Evolutionary conservation across 2,797 vertebrate species (phyloP).

Genomic region (Ambastaia sidthimunki): DNA sequence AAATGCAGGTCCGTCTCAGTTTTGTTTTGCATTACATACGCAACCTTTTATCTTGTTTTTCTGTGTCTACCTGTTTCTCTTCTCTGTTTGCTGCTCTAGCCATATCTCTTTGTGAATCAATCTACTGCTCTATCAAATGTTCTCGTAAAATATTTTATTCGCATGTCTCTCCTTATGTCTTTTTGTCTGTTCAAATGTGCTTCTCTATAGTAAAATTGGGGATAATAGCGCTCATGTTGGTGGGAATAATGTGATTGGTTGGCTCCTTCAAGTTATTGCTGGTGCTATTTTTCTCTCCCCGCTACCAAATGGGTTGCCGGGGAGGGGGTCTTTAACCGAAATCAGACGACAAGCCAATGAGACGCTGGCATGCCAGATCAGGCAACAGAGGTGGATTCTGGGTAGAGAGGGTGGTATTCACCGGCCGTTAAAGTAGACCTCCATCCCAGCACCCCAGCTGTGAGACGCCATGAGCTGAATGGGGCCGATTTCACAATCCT

Average conservation of each 20-base stretch:
- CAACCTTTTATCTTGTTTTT: conserved; percentile 15
- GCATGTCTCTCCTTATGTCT: neutral
- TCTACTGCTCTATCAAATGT: conserved; percentile 28
- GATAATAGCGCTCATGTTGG: conserved; percentile 37
- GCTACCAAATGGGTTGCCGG: conserved; percentile 55
- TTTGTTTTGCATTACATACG: neutral
- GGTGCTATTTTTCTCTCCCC: conserved; percentile 49
- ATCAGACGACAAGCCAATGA: conserved; percentile 52
- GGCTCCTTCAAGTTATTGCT: conserved; percentile 53
- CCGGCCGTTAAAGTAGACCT: conserved; percentile 45
- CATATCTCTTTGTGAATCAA: conserved; percentile 2
- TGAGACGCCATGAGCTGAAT: conserved; percentile 53
- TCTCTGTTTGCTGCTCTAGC: conserved; percentile 15
- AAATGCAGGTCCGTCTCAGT: conserved; percentile 10
- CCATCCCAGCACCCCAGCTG: conserved; percentile 53
- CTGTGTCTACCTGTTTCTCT: neutral
- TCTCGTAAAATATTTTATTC: conserved; percentile 37
- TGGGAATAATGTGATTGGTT: conserved; percentile 51
- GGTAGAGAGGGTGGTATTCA: conserved; percentile 53
- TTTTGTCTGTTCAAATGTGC: conserved; percentile 28
- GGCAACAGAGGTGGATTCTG: conserved; percentile 57
- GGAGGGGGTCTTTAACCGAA: conserved; percentile 53
- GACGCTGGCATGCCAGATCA: conserved; percentile 51
- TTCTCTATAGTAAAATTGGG: conserved; percentile 27
- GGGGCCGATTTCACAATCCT: conserved; percentile 50